These are phyloP conservation scores for Drosophila prosaltans DNA, from an alignment of 1,140 invertebrate genomes.

Conservation along the genomic window DNA sequence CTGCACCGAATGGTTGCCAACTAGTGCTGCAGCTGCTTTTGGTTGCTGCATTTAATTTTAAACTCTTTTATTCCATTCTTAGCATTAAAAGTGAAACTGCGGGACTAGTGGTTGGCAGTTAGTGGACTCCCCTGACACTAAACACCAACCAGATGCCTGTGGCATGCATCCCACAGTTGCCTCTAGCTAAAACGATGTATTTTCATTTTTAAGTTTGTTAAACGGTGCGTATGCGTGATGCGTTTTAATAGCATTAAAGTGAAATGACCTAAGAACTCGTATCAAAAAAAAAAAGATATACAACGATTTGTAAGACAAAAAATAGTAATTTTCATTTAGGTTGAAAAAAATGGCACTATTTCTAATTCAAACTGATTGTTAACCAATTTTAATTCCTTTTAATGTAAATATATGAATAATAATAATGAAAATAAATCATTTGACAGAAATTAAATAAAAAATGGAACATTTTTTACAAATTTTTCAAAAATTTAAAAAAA, in stretches of 20 bases:
- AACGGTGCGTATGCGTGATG: constrained; percentile 55
- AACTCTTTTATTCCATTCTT: constrained; percentile 15
- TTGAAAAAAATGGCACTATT: no score
- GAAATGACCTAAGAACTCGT: constrained; percentile 16
- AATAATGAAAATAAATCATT: no score
- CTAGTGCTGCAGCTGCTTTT: constrained; percentile 34
- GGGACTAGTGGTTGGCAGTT: not conserved
- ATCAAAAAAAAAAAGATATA: no score
- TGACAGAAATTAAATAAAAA: no score
- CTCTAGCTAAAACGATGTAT: constrained; percentile 7
- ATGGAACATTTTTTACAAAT: no score
- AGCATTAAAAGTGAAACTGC: constrained; percentile 50
- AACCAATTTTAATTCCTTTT: no score
- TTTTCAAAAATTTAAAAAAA: no score
- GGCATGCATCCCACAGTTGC: not conserved
- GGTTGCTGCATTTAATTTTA: constrained; percentile 34
- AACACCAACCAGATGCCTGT: constrained; percentile 41
- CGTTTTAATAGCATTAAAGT: constrained; percentile 44
- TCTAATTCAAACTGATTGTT: no score
- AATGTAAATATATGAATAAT: no score
- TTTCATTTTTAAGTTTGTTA: constrained; percentile 47
- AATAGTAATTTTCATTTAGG: no score
- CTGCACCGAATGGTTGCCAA: constrained; percentile 23
- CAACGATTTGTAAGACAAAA: no score
- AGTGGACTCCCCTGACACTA: constrained; percentile 19